phyloP scores from a whole-genome alignment of 2,113 vertebrate species.

The Leptobrachium leishanense region DNA sequence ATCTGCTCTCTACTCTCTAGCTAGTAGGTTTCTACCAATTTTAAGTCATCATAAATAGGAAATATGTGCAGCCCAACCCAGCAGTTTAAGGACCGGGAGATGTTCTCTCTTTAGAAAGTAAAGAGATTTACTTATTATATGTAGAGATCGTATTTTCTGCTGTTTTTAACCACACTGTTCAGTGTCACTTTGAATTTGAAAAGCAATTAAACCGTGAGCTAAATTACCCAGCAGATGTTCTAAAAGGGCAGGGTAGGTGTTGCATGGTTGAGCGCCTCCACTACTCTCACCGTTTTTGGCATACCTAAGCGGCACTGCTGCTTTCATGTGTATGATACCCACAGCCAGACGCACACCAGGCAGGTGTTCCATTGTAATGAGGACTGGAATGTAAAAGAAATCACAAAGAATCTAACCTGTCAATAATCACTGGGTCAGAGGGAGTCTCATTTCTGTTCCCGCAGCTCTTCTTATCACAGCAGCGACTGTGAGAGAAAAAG shows the following conservation, averaged over 20 bases:
- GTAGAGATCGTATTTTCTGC: background rate
- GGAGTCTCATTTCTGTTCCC: conserved; percentile 99
- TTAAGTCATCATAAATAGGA: no score
- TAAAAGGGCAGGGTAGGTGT: conserved; percentile 56
- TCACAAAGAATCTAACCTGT: conserved; percentile 85
- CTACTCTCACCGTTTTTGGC: conserved; percentile 58
- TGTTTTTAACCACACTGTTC: background rate
- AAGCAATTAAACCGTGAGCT: conserved; percentile 32
- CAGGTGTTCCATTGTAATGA: conserved; percentile 74
- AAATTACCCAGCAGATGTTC: conserved; percentile 53
- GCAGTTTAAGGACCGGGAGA: no score
- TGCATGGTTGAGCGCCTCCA: conserved; percentile 11
- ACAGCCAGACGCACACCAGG: conserved; percentile 64
- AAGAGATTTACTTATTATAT: no score
- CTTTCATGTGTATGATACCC: conserved; percentile 47
- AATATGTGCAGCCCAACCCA: no score
- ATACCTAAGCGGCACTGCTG: conserved; percentile 50
- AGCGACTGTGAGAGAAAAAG: conserved; percentile 81
- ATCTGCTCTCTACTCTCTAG: no score
- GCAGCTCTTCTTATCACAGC: conserved; percentile 99
- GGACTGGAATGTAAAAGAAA: conserved; percentile 62
- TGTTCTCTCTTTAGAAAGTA: no score
- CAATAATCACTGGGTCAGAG: conserved; percentile 99
- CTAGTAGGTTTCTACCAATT: no score
- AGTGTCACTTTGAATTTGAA: conserved; percentile 11